Percentiles rank a stretch among this genome's conserved stretches.
These are phyloP conservation scores for Ophion ellenae DNA, from an alignment of 2,888 invertebrate species.

Conservation along the genomic window DNA sequence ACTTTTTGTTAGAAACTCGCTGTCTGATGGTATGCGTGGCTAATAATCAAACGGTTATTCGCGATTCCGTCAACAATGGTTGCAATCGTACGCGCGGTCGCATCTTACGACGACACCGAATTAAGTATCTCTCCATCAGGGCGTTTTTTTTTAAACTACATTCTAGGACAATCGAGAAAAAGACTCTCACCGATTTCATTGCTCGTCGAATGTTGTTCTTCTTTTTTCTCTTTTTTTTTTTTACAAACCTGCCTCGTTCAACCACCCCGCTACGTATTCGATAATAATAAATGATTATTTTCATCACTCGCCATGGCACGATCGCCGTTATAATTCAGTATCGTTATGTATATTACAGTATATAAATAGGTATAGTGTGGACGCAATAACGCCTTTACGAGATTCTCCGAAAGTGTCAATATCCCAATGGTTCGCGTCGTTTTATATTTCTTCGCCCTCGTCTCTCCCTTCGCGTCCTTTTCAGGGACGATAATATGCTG, in stretches of 20 bases:
- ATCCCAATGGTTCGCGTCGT: background rate
- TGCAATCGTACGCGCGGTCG: background rate
- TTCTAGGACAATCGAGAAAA: background rate
- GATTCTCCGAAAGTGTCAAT: background rate
- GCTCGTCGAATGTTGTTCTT: background rate
- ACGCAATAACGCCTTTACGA: slow-evolving; percentile 51
- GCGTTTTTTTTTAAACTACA: background rate
- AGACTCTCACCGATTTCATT: background rate
- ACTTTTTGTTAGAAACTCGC: background rate
- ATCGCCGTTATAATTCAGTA: background rate
- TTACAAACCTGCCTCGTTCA: background rate
- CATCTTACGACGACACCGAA: slow-evolving; percentile 34
- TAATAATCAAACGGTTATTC: background rate
- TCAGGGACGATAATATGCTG: background rate
- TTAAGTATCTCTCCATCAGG: slow-evolving; percentile 52
- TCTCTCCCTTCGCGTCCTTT: slow-evolving; percentile 1
- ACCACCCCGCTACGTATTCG: background rate
- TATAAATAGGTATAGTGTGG: slow-evolving; percentile 36
- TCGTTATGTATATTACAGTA: slow-evolving; percentile 24
- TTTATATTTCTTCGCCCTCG: background rate
- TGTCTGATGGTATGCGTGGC: background rate
- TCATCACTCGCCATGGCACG: background rate
- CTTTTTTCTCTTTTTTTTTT: background rate
- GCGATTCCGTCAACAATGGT: background rate
- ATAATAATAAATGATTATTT: slow-evolving; percentile 10